Conservation (phyloP, 2,797 vertebrate species). For the Rhinophrynus dorsalis region DNA sequence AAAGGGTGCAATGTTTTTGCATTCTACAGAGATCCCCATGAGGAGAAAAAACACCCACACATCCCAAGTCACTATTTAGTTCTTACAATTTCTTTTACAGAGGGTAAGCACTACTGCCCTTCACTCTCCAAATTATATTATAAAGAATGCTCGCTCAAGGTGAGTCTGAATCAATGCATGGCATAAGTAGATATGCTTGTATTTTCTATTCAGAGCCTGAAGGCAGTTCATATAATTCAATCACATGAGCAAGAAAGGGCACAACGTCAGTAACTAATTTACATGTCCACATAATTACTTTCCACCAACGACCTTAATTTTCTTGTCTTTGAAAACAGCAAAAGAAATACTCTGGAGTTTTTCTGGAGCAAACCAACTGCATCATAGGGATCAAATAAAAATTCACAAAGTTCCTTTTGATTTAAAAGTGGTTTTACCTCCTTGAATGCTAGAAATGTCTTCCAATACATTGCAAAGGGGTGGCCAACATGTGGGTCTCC, state of each 20-base stretch:
- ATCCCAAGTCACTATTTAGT: too few species aligned
- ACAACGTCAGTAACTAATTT: conserved; percentile 3
- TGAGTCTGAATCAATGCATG: conserved; percentile 18
- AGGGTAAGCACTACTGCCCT: not conserved
- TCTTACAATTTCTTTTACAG: not conserved
- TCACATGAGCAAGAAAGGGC: conserved; percentile 16
- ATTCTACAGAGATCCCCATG: too few species aligned
- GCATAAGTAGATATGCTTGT: conserved; percentile 19
- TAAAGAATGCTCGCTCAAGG: conserved; percentile 17
- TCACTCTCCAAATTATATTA: not conserved
- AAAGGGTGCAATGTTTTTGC: too few species aligned
- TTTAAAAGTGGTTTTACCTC: too few species aligned
- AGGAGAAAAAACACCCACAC: too few species aligned
- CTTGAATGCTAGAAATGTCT: too few species aligned
- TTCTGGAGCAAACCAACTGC: too few species aligned
- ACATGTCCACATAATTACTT: not conserved
- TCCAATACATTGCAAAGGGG: too few species aligned
- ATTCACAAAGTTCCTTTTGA: too few species aligned
- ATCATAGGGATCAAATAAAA: too few species aligned
- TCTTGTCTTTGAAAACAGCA: not conserved
- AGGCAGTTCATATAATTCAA: conserved; percentile 1
- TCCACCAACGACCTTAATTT: not conserved
- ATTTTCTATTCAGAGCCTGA: conserved; percentile 2
- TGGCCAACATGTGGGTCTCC: too few species aligned
- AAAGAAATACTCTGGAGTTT: too few species aligned